Evolutionary conservation across 1,140 invertebrate genomes (phyloP), one percentile per base, ranked within the genome.

Genomic region (Lordiphosa mommai): DNA sequence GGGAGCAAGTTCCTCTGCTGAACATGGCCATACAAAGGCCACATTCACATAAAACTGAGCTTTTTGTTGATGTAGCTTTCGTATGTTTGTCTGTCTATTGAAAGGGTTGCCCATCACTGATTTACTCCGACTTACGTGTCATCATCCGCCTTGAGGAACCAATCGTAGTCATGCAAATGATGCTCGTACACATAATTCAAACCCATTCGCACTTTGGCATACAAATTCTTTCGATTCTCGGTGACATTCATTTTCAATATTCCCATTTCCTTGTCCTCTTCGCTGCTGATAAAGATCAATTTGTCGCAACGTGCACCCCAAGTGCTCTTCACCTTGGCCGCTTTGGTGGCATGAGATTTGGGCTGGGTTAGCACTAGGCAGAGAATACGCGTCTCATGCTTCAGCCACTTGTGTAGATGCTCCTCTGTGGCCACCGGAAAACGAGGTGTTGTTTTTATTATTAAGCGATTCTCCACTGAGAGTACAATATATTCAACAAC

Each of bases 121-220:
- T n/a, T n/a, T n/a, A n/a, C n/a, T n/a, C n/a, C n/a, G n/a, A 23
- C 20, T 23, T 23, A 97, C 91, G 97, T 98, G 84, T 98, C 97
- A 89, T 98, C 97, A 80, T 98, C 97, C 32, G 96, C 96, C 90
- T 98, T 98, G 68, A 98, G 90, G 89, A 97, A 97, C 96, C 96
- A 98, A 89, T 98, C 97, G 12, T 93, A 94, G 65, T 96, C 91
- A 70, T 96, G 91, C 9, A 92, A 89, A 84, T 98, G 93, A 82
- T 96, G 91, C 44, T 95, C 90, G 77, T 96, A 96, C 12, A 95
- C 91, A 86, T 97, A 96, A 82, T 93, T 92, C 88, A 98, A 98
- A 0, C 96, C 96, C 69, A 93, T 93, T 89, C 97, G 97, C 2
- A 97, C 98, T 90, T 99, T 99, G 1, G 93, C 94, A 94, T 96